Evolutionary conservation across 2,888 invertebrate species (phyloP), one percentile per base, ranked within the genome.

Genomic region (Smittia aterrima): DNA sequence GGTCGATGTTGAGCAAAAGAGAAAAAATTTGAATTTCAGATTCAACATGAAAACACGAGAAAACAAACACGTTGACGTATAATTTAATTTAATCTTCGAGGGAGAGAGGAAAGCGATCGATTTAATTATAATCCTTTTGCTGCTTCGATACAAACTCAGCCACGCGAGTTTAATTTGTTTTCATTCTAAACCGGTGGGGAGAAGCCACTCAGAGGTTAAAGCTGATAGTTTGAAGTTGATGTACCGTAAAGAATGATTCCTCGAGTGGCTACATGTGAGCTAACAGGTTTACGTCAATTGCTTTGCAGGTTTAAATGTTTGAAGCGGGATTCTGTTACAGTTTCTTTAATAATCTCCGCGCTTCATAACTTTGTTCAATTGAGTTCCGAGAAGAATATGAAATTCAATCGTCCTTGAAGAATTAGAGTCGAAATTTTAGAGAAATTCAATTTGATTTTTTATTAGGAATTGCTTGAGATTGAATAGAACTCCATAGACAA

Each of bases 11-110:
- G 25, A 58, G 11, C 58, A 58, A 58, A 47, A n/a, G 22, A 27
- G 13, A 58, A 18, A 7, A 64, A 64, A 64, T 64, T 64, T 25
- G 64, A 64, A 64, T 27, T 64, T n/a, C 25, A 64, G 64, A 64
- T 64, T 64, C 25, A 64, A 64, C 27, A 64, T 20, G 25, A 16
- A 64, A 24, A 70, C 47, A 47, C 22, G 70, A 70, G 16, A 24
- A 70, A 70, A 70, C 70, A 70, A 70, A 70, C 70, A 70, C 70
- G 67, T 40, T 22, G 20, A 67, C 41, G 32, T 24, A 7, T 67
- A 32, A 40, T 40, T 40, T 67, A 67, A 70, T 70, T 53, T 64
- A 25, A 64, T 64, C n/a, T 25, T n/a, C 16, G 22, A 58, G 24
- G n/a, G 53, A 16, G n/a, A 18, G n/a, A 58, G 18, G 20, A 7